Conservation (phyloP, 1,140 invertebrate species). For the Holotrichia oblita region DNA sequence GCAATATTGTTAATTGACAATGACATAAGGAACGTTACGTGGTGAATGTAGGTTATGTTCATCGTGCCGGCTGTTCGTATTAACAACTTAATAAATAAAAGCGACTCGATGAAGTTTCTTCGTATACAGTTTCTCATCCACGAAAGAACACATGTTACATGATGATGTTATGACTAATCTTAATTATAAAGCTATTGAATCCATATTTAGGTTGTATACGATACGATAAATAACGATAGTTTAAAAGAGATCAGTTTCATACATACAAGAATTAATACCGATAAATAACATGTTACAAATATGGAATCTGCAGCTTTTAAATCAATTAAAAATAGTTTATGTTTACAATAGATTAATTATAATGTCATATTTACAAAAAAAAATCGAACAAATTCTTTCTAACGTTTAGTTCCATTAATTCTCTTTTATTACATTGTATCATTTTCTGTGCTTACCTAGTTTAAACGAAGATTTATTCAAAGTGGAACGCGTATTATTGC, state of each 20-base stretch:
- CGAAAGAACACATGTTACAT: not conserved
- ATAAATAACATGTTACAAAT: too few species aligned
- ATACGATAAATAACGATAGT: not conserved
- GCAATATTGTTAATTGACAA: not conserved
- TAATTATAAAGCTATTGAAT: not conserved
- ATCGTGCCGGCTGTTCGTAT: not conserved
- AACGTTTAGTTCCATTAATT: too few species aligned
- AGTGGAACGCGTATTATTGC: not conserved
- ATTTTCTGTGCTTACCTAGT: not conserved
- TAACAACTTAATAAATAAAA: conserved; percentile 20
- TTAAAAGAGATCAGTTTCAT: not conserved
- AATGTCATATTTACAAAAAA: too few species aligned
- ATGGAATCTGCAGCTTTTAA: too few species aligned
- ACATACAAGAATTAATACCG: not conserved
- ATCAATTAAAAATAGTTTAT: too few species aligned
- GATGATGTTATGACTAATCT: not conserved
- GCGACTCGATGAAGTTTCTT: not conserved
- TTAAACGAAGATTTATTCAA: not conserved
- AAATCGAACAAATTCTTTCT: too few species aligned
- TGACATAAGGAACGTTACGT: not conserved
- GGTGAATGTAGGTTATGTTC: not conserved
- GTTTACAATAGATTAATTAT: too few species aligned
- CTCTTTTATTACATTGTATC: not conserved
- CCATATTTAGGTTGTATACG: not conserved
- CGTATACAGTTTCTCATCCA: not conserved